Percentiles rank a stretch among this genome's conserved stretches.
Conservation (phyloP, 1,140 invertebrate species). For the Dinoponera quadriceps region DNA sequence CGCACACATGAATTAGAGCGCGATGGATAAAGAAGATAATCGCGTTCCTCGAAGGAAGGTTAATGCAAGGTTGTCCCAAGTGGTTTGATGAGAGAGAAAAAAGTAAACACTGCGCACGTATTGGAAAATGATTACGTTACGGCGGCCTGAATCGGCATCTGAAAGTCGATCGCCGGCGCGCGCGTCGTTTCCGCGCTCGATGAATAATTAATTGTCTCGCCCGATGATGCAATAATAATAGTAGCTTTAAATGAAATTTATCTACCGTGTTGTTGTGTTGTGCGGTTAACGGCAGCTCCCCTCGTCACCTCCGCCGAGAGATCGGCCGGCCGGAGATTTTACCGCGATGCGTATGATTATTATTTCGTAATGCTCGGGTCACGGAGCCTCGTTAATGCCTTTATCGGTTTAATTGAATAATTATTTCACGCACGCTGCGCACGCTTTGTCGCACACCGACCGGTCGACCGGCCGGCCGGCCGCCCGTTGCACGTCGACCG, state of each 20-base stretch:
- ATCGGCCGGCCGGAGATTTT: not conserved
- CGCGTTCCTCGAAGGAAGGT: too few species aligned
- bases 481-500: conserved; percentile 24
- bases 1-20: too few species aligned
- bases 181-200: not conserved
- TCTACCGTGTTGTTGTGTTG: conserved; percentile 1
- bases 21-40: too few species aligned
- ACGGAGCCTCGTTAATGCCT: conserved; percentile 31
- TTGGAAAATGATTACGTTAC: not conserved
- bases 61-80: too few species aligned
- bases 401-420: conserved; percentile 56
- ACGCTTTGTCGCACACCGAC: conserved; percentile 21
- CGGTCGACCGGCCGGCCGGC: not conserved
- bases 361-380: not conserved
- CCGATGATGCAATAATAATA: not conserved
- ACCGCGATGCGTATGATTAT: conserved; percentile 2
- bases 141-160: not conserved
- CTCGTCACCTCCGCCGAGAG: too few species aligned
- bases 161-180: not conserved
- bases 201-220: not conserved
- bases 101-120: not conserved
- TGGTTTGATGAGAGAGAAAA: not conserved
- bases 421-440: conserved; percentile 40
- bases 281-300: too few species aligned
- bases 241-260: conserved; percentile 28